Conservation (phyloP, 2,113 vertebrate species). For the Oxygymnocypris stewartii region DNA sequence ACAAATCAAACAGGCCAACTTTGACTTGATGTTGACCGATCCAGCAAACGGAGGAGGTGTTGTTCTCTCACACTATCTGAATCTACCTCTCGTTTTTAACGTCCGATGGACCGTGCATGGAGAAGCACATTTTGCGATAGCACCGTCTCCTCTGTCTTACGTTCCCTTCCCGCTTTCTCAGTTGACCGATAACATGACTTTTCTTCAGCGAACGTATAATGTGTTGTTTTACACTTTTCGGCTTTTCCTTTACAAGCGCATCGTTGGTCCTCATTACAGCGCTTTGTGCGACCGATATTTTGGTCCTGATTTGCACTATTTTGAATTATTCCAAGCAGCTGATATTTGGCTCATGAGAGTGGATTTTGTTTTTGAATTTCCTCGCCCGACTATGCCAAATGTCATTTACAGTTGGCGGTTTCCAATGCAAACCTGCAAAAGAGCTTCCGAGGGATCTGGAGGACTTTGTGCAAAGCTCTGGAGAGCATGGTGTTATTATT, state of each 20-base stretch:
- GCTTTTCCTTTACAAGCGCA: slow-evolving; percentile 53
- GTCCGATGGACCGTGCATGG: slow-evolving; percentile 54
- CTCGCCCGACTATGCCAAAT: slow-evolving; percentile 76
- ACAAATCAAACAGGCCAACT: slow-evolving; percentile 58
- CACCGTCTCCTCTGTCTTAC: slow-evolving; percentile 67
- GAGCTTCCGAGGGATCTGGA: slow-evolving; percentile 68
- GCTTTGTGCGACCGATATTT: slow-evolving; percentile 61
- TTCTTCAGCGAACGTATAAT: slow-evolving; percentile 73
- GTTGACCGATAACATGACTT: slow-evolving; percentile 70
- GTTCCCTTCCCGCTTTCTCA: slow-evolving; percentile 57
- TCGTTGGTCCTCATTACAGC: slow-evolving; percentile 54
- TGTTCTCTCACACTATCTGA: slow-evolving; percentile 68
- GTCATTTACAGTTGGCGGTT: slow-evolving; percentile 71
- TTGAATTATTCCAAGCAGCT: slow-evolving; percentile 63
- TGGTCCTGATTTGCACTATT: slow-evolving; percentile 58
- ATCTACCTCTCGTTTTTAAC: slow-evolving; percentile 67
- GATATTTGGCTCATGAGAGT: slow-evolving; percentile 76
- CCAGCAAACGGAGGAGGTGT: slow-evolving; percentile 54
- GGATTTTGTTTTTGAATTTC: slow-evolving; percentile 78
- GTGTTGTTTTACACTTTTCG: slow-evolving; percentile 59
- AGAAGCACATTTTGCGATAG: slow-evolving; percentile 65
- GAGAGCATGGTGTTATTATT: slow-evolving; percentile 71
- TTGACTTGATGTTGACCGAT: slow-evolving; percentile 71
- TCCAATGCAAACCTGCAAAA: slow-evolving; percentile 73
- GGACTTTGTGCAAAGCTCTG: slow-evolving; percentile 71